A percentile compares a stretch with the other conserved stretches of the same genome.
Conservation (phyloP, 2,888 invertebrate genomes). For the Cheilosia impressa region DNA sequence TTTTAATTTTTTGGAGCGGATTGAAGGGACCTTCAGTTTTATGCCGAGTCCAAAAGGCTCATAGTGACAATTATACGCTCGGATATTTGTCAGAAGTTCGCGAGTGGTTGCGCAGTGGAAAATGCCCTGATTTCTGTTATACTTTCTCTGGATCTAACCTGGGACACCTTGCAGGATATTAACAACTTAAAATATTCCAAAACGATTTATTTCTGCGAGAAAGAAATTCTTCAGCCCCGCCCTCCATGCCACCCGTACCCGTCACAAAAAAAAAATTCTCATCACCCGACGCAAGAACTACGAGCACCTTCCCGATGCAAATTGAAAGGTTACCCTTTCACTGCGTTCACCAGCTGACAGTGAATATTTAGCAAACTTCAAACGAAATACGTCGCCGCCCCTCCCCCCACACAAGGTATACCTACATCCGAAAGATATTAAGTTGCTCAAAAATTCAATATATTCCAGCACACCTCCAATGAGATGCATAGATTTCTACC, state of each 20-base stretch:
- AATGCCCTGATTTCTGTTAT: too few species aligned
- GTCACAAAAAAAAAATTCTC: not conserved
- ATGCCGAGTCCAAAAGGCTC: too few species aligned
- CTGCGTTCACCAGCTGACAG: constrained; percentile 4
- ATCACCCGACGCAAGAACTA: not conserved
- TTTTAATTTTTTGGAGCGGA: too few species aligned
- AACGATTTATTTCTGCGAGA: too few species aligned
- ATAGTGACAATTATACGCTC: too few species aligned
- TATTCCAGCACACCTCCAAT: constrained; percentile 52
- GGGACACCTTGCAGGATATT: too few species aligned
- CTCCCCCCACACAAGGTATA: not conserved
- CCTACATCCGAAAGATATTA: constrained; percentile 36
- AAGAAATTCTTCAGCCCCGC: too few species aligned
- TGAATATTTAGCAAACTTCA: constrained; percentile 19
- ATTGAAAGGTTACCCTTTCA: constrained; percentile 23
- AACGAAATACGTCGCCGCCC: constrained; percentile 54
- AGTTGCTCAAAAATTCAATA: constrained; percentile 57
- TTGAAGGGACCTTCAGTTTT: too few species aligned
- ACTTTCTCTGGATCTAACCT: too few species aligned
- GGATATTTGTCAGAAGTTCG: too few species aligned
- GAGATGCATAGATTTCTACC: constrained; percentile 36
- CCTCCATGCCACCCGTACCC: not conserved
- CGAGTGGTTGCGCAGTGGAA: too few species aligned
- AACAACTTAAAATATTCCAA: too few species aligned
- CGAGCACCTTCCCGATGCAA: not conserved